Percentiles rank a stretch among this genome's conserved stretches.
Conservation (phyloP, 2,888 invertebrate genomes). For the Euplagia quadripunctaria region DNA sequence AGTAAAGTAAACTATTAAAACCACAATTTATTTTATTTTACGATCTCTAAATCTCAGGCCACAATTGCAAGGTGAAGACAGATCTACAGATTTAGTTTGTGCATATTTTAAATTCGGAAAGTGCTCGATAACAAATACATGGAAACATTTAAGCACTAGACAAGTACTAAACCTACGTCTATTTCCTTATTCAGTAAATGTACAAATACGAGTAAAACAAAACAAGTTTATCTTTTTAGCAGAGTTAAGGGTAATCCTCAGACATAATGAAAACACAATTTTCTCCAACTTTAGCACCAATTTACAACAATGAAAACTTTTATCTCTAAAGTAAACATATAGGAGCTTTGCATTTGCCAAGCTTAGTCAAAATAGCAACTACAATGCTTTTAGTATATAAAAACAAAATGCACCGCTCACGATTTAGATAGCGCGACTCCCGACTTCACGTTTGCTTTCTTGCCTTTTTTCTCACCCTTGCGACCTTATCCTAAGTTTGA, state of each 20-base stretch:
- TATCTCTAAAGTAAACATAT: constrained; percentile 24
- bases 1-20: background rate
- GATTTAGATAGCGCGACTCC: constrained; percentile 42
- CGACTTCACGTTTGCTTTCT: constrained; percentile 63
- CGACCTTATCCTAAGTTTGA: constrained; percentile 67
- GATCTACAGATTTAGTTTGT: too few relatives aligned
- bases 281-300: background rate
- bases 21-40: background rate
- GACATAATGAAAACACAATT: constrained; percentile 1
- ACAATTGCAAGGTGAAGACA: too few relatives aligned
- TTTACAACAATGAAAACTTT: constrained; percentile 13
- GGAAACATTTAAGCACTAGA: too few relatives aligned
- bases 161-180: too few relatives aligned
- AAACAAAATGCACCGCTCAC: constrained; percentile 49
- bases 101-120: too few relatives aligned
- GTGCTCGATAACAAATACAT: too few relatives aligned
- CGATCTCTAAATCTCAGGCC: too few relatives aligned
- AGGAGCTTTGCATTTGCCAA: constrained; percentile 42
- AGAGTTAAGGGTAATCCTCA: background rate
- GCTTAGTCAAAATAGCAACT: constrained; percentile 48
- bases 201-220: background rate
- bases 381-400: constrained; percentile 44
- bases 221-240: background rate
- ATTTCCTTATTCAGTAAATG: too few relatives aligned
- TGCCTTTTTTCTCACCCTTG: constrained; percentile 69